phyloP scores from a whole-genome alignment of 2,888 invertebrate species.

The Parnassius orleans region DNA sequence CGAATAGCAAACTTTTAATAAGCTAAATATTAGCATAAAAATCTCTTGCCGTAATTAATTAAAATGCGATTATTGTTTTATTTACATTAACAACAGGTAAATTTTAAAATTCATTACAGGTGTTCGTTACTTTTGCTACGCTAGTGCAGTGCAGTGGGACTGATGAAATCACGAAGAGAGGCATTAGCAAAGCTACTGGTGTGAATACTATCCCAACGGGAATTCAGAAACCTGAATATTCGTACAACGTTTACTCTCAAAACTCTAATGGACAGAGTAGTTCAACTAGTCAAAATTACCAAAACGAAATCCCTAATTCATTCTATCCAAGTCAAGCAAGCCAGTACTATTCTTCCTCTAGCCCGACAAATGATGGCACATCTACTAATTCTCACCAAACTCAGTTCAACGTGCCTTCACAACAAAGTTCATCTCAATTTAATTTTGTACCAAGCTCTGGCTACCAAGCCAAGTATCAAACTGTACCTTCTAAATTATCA shows the following conservation, averaged over 20 bases:
- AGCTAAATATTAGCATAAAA: no score
- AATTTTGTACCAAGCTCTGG: slow-evolving; percentile 68
- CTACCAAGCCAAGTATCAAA: slow-evolving; percentile 70
- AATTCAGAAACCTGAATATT: slow-evolving; percentile 71
- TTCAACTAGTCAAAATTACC: slow-evolving; percentile 49
- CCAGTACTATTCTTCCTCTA: slow-evolving; percentile 57
- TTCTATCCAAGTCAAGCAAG: slow-evolving; percentile 65
- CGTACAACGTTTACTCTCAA: slow-evolving; percentile 65
- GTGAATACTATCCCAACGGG: slow-evolving; percentile 68
- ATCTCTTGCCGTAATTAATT: no score
- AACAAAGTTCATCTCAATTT: slow-evolving; percentile 54
- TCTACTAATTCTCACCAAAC: slow-evolving; percentile 39
- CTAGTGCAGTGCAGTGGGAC: slow-evolving; percentile 59
- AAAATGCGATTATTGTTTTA: no score
- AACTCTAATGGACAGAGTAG: slow-evolving; percentile 43
- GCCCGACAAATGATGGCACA: slow-evolving; percentile 41
- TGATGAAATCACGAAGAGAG: slow-evolving; percentile 69
- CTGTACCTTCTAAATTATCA: slow-evolving; percentile 57
- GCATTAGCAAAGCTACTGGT: slow-evolving; percentile 58
- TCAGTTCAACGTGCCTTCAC: slow-evolving; percentile 32
- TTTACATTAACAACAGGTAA: no score
- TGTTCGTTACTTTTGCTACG: slow-evolving; percentile 57
- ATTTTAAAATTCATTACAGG: slow-evolving; percentile 48
- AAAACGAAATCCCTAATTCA: slow-evolving; percentile 58
- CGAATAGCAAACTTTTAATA: no score